A percentile compares a stretch with the other conserved stretches of the same genome.
phyloP scores from a whole-genome alignment of 2,797 vertebrate genomes.

The Streptopelia turtur region DNA sequence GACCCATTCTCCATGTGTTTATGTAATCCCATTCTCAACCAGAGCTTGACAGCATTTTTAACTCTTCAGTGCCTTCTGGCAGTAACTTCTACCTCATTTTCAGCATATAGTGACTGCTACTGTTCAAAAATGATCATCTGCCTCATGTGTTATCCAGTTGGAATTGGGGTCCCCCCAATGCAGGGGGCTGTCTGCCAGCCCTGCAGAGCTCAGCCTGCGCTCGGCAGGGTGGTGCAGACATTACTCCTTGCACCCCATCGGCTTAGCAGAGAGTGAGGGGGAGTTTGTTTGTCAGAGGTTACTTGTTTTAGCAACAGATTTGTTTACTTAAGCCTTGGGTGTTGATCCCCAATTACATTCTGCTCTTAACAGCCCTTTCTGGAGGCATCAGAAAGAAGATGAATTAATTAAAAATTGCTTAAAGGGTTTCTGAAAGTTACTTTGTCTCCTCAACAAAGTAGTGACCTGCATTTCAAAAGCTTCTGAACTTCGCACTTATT shows the following conservation, averaged over 20 bases:
- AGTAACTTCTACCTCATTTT: background rate
- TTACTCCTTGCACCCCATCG: accelerated
- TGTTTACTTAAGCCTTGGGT: background rate
- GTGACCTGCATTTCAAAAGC: conserved; percentile 14
- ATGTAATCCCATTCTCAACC: background rate
- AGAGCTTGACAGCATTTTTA: background rate
- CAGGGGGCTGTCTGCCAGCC: accelerated
- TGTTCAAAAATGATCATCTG: background rate
- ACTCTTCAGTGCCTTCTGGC: background rate
- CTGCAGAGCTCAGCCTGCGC: accelerated
- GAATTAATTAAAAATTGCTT: conserved; percentile 18
- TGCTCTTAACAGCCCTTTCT: background rate
- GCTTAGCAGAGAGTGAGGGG: accelerated
- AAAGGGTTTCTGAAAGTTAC: background rate
- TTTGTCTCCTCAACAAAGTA: background rate
- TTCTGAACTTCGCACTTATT: background rate
- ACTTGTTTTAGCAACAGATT: background rate
- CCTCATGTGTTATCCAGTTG: background rate
- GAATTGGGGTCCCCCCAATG: accelerated
- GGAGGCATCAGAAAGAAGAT: background rate
- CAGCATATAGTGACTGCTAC: background rate
- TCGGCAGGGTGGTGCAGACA: accelerated
- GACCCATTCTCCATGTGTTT: background rate
- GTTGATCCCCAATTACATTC: background rate
- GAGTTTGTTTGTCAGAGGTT: background rate